Percentiles rank a stretch among this genome's conserved stretches.
These are phyloP conservation scores for Drosophila rufa DNA, from an alignment of 1,140 invertebrate genomes.

Conservation along the genomic window DNA sequence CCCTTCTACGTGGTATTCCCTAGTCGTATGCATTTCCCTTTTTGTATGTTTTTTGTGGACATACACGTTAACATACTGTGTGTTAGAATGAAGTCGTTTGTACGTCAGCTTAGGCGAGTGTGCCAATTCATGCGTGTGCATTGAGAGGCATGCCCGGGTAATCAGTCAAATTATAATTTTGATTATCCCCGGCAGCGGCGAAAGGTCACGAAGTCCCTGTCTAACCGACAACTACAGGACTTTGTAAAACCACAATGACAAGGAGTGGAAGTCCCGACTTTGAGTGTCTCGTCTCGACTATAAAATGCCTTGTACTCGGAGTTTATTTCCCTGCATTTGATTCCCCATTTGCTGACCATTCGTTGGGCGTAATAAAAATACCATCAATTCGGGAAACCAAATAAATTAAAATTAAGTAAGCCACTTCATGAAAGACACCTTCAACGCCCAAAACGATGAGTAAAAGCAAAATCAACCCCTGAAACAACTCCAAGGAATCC, in stretches of 20 bases:
- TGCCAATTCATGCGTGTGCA: slow-evolving; percentile 56
- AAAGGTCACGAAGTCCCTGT: slow-evolving; percentile 74
- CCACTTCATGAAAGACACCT: slow-evolving; percentile 5
- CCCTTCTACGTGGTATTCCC: not conserved
- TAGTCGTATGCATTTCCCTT: not conserved
- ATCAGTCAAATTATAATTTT: slow-evolving; percentile 83
- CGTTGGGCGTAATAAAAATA: slow-evolving; percentile 2
- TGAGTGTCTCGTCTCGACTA: slow-evolving; percentile 22
- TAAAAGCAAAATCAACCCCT: not conserved
- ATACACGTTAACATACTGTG: slow-evolving; percentile 46
- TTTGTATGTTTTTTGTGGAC: not conserved
- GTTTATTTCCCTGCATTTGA: not conserved
- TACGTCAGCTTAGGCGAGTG: slow-evolving; percentile 43
- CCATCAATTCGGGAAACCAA: not conserved
- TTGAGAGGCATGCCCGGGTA: slow-evolving; percentile 56
- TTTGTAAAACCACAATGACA: slow-evolving; percentile 44
- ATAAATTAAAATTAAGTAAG: slow-evolving; percentile 17
- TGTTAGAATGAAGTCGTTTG: slow-evolving; percentile 37
- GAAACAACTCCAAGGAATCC: slow-evolving; percentile 13
- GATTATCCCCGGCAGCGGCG: slow-evolving; percentile 76
- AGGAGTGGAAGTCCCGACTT: not conserved
- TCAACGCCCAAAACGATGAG: slow-evolving; percentile 3
- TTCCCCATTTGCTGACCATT: slow-evolving; percentile 8
- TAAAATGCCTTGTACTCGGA: slow-evolving; percentile 18
- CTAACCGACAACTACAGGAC: slow-evolving; percentile 43